These are phyloP conservation scores for Anaspis maculata DNA, from an alignment of 2,888 invertebrate genomes.

Conservation along the genomic window DNA sequence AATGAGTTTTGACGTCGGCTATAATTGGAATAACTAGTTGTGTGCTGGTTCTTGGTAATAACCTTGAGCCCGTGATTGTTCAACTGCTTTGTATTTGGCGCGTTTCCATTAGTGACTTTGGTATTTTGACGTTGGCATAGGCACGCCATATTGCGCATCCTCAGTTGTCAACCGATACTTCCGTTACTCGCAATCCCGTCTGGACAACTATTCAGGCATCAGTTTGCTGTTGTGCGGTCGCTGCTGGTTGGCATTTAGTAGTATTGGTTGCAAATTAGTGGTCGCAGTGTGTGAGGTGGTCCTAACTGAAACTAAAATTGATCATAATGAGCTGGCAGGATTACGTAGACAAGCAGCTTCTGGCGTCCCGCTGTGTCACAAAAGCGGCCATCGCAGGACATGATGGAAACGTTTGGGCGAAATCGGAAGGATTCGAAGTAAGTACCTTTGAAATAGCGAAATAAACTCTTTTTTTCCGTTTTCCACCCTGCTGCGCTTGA, in stretches of 20 bases:
- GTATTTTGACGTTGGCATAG: too few species aligned
- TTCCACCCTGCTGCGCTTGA: not conserved
- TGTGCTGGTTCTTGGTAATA: too few species aligned
- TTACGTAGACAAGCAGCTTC: slow-evolving; percentile 94
- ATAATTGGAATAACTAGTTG: too few species aligned
- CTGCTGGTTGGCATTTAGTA: slow-evolving; percentile 15
- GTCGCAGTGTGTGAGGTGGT: slow-evolving; percentile 37
- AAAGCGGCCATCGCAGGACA: slow-evolving; percentile 93
- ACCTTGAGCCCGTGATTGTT: too few species aligned
- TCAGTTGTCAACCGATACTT: slow-evolving; percentile 31
- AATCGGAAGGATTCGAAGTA: slow-evolving; percentile 89
- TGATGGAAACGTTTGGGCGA: slow-evolving; percentile 93
- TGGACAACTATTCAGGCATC: slow-evolving; percentile 28
- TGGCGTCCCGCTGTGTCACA: slow-evolving; percentile 90
- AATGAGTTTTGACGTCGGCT: too few species aligned
- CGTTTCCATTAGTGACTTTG: too few species aligned
- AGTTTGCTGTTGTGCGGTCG: slow-evolving; percentile 33
- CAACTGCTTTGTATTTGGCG: too few species aligned
- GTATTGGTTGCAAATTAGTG: slow-evolving; percentile 30
- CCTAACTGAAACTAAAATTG: slow-evolving; percentile 23
- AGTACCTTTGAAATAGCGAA: too few species aligned
- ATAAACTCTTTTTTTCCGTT: slow-evolving; percentile 36
- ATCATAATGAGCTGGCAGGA: slow-evolving; percentile 93
- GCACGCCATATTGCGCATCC: slow-evolving; percentile 20
- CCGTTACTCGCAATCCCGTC: slow-evolving; percentile 29